Base-by-base conservation (phyloP, 2,113 vertebrate genomes). In the Chunga burmeisteri region DNA sequence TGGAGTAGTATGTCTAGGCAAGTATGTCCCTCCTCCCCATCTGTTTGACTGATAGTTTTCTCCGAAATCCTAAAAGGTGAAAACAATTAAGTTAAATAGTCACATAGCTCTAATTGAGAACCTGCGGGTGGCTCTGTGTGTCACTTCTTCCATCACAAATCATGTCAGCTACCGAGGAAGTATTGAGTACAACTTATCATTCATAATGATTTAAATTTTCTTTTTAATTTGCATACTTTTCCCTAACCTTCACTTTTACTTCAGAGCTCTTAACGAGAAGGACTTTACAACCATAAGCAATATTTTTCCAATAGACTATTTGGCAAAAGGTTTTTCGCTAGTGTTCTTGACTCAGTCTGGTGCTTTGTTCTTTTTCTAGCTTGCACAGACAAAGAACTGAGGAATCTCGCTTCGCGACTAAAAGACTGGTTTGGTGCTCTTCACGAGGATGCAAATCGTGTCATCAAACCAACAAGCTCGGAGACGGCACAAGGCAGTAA, bases 391-490 rank as follows among this genome's bases (percentile, higher is more conserved):
- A 98, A 98, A 83, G 99, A 99, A 30, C 91, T 99, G 96, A 98
- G 98, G 98, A 99, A 87, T 78, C 98, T 99, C 19, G 99, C 99
- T 26, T 99, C 99, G 7, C 98, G 99, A 81, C 98, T 99, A 71
- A 99, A 99, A 82, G 99, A 99, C 94, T 99, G 99, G 99, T 99
- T 99, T 7, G 98, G 99, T 30, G 98, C 99, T 95, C 98, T 99
- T 18, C 99, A 99, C 10, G 98, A 98, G 67, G 99, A 99, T 0
- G 99, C 99, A 13, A 99, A 99, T 95, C 98, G 99, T 92, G 99
- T 99, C 97, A 98, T 99, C 96, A 99, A 99, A 94, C 98, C 98
- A 63, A 98, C 98, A 26, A 99, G 98, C 97, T 98, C 98, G 2
- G 98, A 99, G 63, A 88, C 97, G 0, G 93, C 98, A 36, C 98